A percentile compares a stretch with the other conserved stretches of the same genome.
Conservation (phyloP, 2,797 vertebrate species). For the Chaunax sp. region DNA sequence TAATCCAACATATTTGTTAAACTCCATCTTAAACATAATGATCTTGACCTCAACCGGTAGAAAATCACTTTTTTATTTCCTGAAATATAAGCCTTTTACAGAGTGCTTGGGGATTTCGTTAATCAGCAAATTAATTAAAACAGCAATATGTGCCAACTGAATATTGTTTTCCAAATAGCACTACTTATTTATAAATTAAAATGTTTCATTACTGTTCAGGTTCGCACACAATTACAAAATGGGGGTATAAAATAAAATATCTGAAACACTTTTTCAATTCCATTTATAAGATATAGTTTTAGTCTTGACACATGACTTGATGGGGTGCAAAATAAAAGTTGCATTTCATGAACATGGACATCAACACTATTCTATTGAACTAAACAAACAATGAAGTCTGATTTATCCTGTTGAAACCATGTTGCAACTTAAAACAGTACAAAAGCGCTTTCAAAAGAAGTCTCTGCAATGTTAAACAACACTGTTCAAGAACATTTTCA, state of each 20-base stretch:
- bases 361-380: conserved; percentile 12
- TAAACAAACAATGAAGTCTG: not conserved
- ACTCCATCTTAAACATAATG: not conserved
- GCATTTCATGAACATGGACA: not conserved
- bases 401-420: not conserved
- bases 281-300: too few relatives aligned
- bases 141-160: not conserved
- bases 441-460: conserved; percentile 17
- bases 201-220: too few relatives aligned
- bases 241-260: too few relatives aligned
- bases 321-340: not conserved
- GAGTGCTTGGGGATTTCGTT: not conserved
- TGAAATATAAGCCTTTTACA: not conserved
- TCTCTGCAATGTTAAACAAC: conserved; percentile 1
- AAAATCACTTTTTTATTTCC: not conserved
- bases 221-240: not conserved
- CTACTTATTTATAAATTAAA: too few relatives aligned
- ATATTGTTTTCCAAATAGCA: not conserved
- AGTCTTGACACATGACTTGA: not conserved
- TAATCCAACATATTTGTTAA: not conserved
- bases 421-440: conserved; percentile 12
- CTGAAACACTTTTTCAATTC: not conserved
- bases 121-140: not conserved
- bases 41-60: not conserved
- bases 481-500: conserved; percentile 9